Evolutionary conservation across 1,140 invertebrate genomes (phyloP).

Genomic region (Drosophila nigromelanica): DNA sequence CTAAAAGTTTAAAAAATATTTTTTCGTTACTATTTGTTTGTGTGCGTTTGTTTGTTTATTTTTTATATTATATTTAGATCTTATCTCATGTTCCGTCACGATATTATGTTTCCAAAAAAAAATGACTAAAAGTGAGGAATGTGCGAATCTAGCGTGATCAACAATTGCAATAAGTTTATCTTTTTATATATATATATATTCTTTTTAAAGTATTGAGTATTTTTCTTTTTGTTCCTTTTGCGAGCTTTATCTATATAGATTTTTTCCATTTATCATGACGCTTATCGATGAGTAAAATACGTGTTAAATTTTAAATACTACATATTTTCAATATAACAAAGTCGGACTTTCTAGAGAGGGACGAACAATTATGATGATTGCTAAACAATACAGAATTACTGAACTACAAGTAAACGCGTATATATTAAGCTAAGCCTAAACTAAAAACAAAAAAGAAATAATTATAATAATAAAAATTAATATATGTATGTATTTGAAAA

Average conservation of each 20-base stretch:
- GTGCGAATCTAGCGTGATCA: constrained; percentile 33
- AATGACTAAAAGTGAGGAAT: constrained; percentile 1
- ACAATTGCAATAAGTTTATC: constrained; percentile 44
- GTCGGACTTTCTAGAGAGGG: constrained; percentile 41
- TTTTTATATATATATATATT: constrained; percentile 18
- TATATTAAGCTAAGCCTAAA: constrained; percentile 60
- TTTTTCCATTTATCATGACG: constrained; percentile 51
- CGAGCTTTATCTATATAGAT: constrained; percentile 18
- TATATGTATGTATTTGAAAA: constrained; percentile 61
- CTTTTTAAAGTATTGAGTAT: constrained; percentile 32
- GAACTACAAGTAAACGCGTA: constrained; percentile 66
- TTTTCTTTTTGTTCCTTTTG: constrained; percentile 31
- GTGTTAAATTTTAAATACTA: constrained; percentile 39
- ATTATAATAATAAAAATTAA: constrained; percentile 39
- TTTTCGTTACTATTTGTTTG: constrained; percentile 45
- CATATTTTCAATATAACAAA: constrained; percentile 38
- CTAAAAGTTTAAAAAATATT: constrained; percentile 24
- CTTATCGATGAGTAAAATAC: constrained; percentile 34
- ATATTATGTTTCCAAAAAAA: constrained; percentile 28
- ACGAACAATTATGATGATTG: constrained; percentile 54
- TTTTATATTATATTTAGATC: constrained; percentile 42
- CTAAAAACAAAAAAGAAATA: constrained; percentile 25
- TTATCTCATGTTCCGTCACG: constrained; percentile 50
- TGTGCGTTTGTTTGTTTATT: constrained; percentile 55
- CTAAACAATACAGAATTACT: constrained; percentile 50